These are phyloP conservation scores for Melanotaenia parkinsoni DNA, from an alignment of 2,797 vertebrate genomes.

Conservation along the genomic window DNA sequence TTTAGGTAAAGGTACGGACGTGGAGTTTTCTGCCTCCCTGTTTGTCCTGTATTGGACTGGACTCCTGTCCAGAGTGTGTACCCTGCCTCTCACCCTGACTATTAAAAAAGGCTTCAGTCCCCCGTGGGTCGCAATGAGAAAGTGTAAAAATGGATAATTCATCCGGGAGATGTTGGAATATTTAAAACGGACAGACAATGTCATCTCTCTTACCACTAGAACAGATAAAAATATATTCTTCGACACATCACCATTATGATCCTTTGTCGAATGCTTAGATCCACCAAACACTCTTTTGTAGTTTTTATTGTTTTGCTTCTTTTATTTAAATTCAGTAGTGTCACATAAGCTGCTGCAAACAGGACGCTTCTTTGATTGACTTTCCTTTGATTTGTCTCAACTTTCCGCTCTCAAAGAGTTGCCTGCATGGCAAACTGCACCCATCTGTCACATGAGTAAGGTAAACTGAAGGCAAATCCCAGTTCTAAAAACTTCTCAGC, in stretches of 20 bases:
- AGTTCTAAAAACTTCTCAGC: slow-evolving; percentile 48
- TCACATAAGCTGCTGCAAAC: slow-evolving; percentile 25
- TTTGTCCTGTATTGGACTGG: not conserved
- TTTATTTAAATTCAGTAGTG: slow-evolving; percentile 34
- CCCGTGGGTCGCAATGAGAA: not conserved
- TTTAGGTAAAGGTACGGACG: no score
- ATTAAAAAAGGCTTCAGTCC: not conserved
- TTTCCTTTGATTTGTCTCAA: slow-evolving; percentile 54
- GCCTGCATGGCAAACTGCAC: slow-evolving; percentile 49
- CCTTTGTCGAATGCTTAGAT: slow-evolving; percentile 12
- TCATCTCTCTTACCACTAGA: not conserved
- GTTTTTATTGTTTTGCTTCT: slow-evolving; percentile 14
- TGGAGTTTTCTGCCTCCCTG: not conserved
- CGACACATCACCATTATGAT: slow-evolving; percentile 2
- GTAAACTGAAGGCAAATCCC: slow-evolving; percentile 63
- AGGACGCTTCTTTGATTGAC: slow-evolving; percentile 34
- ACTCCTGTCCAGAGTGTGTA: not conserved
- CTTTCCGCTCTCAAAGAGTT: slow-evolving; percentile 25
- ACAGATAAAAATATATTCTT: not conserved
- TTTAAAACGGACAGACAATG: not conserved
- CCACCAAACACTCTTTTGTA: slow-evolving; percentile 1
- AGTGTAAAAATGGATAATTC: not conserved
- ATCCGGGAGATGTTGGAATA: not conserved
- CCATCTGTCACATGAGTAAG: slow-evolving; percentile 62
- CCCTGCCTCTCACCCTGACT: not conserved